Evolutionary conservation across 2,113 vertebrate genomes (phyloP).

Genomic region (Toxostoma redivivum): DNA sequence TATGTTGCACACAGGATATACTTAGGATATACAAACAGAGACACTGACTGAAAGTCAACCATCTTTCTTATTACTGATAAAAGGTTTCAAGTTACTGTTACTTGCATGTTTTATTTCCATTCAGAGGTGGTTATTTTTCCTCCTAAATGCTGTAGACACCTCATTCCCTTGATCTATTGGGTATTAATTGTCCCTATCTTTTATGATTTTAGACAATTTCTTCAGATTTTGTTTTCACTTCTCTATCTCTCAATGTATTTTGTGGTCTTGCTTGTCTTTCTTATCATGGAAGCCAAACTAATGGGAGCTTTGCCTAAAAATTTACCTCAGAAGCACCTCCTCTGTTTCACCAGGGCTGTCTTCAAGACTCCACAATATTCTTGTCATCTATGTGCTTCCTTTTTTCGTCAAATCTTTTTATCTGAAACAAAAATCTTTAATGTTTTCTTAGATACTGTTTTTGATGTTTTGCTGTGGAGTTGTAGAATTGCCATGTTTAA

Average conservation of each 20-base stretch:
- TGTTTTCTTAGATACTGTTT: constrained; percentile 7
- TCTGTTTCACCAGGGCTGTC: neutral
- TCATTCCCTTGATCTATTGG: neutral
- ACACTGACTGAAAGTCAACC: neutral
- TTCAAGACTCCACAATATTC: neutral
- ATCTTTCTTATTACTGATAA: neutral
- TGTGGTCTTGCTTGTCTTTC: neutral
- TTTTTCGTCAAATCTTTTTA: constrained; percentile 26
- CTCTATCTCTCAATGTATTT: neutral
- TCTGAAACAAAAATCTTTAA: constrained; percentile 30
- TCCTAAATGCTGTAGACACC: neutral
- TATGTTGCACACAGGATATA: neutral
- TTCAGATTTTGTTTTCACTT: neutral
- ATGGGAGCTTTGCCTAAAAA: neutral
- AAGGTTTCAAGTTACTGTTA: neutral
- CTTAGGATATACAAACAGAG: neutral
- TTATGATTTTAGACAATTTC: neutral
- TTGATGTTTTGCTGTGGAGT: constrained; percentile 44
- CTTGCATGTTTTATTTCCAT: neutral
- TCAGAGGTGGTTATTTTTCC: neutral
- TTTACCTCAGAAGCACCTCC: neutral
- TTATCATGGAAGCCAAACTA: neutral
- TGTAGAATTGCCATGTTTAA: constrained; percentile 39
- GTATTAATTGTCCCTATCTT: neutral
- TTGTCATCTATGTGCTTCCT: neutral